Percentiles rank a stretch among this genome's conserved stretches.
Evolutionary conservation across 1,140 invertebrate genomes (phyloP).

Genomic region (Drosophila subpulchrella): DNA sequence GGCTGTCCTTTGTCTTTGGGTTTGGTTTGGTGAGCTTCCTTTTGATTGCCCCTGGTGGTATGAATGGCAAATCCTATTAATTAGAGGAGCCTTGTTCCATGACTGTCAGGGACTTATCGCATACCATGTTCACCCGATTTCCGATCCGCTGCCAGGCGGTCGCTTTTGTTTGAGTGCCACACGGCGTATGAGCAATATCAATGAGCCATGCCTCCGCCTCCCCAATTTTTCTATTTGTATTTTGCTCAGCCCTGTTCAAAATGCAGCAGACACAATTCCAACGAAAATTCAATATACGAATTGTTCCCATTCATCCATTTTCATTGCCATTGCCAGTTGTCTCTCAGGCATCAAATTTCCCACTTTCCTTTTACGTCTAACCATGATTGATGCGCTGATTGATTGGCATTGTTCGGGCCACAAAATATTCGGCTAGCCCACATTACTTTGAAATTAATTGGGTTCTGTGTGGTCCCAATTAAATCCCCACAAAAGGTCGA

Average conservation of each 20-base stretch:
- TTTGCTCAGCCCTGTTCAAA: slow-evolving; percentile 6
- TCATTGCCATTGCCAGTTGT: slow-evolving; percentile 19
- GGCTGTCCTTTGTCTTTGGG: slow-evolving; percentile 17
- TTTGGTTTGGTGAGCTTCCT: neutral
- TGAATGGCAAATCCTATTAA: slow-evolving; percentile 44
- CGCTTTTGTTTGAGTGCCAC: slow-evolving; percentile 2
- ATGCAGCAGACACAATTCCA: slow-evolving; percentile 44
- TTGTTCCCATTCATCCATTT: slow-evolving; percentile 49
- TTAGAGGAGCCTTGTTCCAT: slow-evolving; percentile 29
- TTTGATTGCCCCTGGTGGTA: slow-evolving; percentile 16
- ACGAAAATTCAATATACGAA: slow-evolving; percentile 45
- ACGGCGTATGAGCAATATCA: slow-evolving; percentile 38
- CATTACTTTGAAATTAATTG: slow-evolving; percentile 33
- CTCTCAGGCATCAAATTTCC: slow-evolving; percentile 18
- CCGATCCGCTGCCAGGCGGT: neutral
- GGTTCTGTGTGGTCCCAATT: slow-evolving; percentile 11
- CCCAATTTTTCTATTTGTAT: neutral
- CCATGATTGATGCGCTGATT: slow-evolving; percentile 39
- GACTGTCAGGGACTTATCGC: neutral
- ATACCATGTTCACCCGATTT: neutral
- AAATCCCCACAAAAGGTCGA: neutral
- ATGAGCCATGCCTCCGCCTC: slow-evolving; percentile 17
- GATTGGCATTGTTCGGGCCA: slow-evolving; percentile 33
- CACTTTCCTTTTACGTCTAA: slow-evolving; percentile 6
- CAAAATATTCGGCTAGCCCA: slow-evolving; percentile 19